Conservation (phyloP, 2,888 invertebrate species). For the Piscicola geometra region DNA sequence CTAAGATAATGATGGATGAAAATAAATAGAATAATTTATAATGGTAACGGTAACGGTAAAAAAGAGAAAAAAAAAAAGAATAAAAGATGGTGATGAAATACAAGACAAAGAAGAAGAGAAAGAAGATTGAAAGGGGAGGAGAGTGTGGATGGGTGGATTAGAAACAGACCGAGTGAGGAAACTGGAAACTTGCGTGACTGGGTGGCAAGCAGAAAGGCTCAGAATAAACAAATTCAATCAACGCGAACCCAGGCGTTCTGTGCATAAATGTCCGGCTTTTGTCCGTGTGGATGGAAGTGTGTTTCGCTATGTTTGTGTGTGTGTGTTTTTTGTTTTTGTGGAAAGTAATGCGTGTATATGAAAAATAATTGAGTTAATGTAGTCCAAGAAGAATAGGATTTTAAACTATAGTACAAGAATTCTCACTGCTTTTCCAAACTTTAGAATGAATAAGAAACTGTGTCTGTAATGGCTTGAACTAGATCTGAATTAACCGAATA, state of each 20-base stretch:
- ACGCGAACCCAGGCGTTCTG: slow-evolving; percentile 10
- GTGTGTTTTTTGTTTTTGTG: too few relatives aligned
- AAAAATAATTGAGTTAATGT: too few relatives aligned
- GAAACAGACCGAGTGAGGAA: background rate
- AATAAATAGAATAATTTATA: background rate
- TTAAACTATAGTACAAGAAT: too few relatives aligned
- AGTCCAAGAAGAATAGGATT: too few relatives aligned
- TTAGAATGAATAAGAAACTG: too few relatives aligned
- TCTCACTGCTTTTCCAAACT: too few relatives aligned
- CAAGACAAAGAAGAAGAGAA: background rate
- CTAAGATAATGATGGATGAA: too few relatives aligned
- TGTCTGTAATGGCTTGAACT: too few relatives aligned
- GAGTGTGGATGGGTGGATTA: slow-evolving; percentile 13
- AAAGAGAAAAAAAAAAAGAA: background rate
- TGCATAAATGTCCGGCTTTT: slow-evolving; percentile 6
- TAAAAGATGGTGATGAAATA: background rate
- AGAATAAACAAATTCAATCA: slow-evolving; percentile 6
- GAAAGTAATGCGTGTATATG: too few relatives aligned
- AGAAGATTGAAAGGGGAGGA: background rate
- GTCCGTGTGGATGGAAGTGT: background rate
- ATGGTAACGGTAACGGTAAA: background rate
- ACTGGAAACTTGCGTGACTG: background rate
- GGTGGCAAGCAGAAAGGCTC: background rate
- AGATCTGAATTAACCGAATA: too few relatives aligned
- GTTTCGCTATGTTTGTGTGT: slow-evolving; percentile 4